Conservation (phyloP, 1,140 invertebrate species). For the Tetranychus urticae region DNA sequence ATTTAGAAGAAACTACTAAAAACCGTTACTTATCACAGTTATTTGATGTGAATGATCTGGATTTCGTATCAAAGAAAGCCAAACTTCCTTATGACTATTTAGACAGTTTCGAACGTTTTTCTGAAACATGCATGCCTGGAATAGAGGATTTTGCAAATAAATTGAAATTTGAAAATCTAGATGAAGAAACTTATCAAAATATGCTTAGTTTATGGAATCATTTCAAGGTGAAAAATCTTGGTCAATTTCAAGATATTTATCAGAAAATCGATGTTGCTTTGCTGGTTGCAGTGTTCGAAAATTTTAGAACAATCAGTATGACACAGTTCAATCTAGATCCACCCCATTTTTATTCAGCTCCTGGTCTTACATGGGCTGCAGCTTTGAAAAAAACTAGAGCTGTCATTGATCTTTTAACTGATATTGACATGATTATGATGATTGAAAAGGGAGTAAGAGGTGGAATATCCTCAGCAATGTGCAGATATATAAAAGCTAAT, state of each 20-base stretch:
- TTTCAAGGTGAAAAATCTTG: not conserved
- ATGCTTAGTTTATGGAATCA: not conserved
- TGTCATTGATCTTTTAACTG: not conserved
- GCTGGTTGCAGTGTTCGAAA: not conserved
- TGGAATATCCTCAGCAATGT: not conserved
- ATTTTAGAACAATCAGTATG: not conserved
- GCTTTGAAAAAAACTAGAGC: not conserved
- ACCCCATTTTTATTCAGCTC: not conserved
- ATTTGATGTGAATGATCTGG: not conserved
- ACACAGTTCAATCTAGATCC: not conserved
- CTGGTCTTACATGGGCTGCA: not conserved
- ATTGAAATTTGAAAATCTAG: not conserved
- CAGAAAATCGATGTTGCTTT: not conserved
- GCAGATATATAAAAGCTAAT: not conserved
- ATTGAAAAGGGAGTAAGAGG: conserved; percentile 5
- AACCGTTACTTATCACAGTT: not conserved
- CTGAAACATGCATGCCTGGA: not conserved
- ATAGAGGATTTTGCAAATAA: not conserved
- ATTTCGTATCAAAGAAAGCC: not conserved
- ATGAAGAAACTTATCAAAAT: not conserved
- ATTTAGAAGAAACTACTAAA: not conserved
- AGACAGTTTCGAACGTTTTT: not conserved
- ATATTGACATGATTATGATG: not conserved
- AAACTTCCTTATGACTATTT: not conserved
- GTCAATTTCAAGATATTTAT: not conserved